Conservation (phyloP, 2,888 invertebrate species). For the Platycnemis pennipes region DNA sequence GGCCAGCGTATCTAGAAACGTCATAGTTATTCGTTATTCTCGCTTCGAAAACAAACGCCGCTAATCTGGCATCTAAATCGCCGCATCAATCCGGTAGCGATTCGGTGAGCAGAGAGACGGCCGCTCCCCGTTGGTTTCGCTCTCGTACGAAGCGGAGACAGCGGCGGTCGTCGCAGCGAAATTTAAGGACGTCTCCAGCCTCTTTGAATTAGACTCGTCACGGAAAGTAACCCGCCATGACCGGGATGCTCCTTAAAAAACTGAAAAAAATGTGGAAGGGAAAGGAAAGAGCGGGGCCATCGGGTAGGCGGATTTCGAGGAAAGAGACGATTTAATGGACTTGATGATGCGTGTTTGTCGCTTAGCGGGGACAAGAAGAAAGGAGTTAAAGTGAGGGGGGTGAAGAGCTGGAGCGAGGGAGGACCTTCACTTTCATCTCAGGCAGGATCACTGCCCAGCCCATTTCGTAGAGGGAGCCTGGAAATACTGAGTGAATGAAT, state of each 20-base stretch:
- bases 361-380: background rate
- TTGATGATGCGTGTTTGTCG: slow-evolving; percentile 5
- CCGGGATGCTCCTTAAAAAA: background rate
- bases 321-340: background rate
- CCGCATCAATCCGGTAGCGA: background rate
- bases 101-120: background rate
- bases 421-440: too few species aligned
- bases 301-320: background rate
- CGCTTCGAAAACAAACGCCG: too few species aligned
- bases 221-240: background rate
- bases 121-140: background rate
- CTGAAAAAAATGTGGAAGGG: background rate
- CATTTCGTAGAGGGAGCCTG: too few species aligned
- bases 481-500: too few species aligned
- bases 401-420: too few species aligned
- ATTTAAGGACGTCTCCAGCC: slow-evolving; percentile 1
- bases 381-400: background rate
- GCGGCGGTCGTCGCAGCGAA: background rate
- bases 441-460: too few species aligned
- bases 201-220: background rate
- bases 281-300: background rate
- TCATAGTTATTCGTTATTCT: too few species aligned
- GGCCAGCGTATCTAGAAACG: too few species aligned
- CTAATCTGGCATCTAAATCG: too few species aligned
- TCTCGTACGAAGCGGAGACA: background rate